Percentiles rank a stretch among this genome's conserved stretches.
Evolutionary conservation across 2,797 vertebrate species (phyloP).

Genomic region (Enteromius unitaeniatus): DNA sequence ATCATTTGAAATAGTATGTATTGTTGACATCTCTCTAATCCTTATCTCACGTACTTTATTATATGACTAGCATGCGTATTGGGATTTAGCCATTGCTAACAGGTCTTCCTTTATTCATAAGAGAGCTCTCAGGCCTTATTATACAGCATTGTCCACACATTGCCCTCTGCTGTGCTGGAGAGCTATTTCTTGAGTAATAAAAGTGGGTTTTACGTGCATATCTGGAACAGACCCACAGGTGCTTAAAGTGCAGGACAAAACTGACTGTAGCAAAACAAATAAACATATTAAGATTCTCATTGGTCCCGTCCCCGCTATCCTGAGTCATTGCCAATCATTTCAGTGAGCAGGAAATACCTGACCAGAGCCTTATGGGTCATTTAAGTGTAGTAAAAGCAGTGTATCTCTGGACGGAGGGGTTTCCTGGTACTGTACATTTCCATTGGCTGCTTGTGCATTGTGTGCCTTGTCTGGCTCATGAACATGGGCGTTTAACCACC

Average conservation of each 20-base stretch:
- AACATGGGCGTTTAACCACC: conserved; percentile 47
- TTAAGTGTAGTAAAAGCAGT: conserved; percentile 42
- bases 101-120: conserved; percentile 43
- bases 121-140: conserved; percentile 45
- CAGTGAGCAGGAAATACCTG: conserved; percentile 34
- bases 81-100: conserved; percentile 21
- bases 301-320: conserved; percentile 33
- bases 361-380: conserved; percentile 39
- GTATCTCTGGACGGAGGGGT: conserved; percentile 14
- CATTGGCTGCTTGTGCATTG: conserved; percentile 55
- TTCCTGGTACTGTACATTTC: conserved; percentile 41
- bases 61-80: neutral
- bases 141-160: conserved; percentile 39
- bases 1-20: neutral
- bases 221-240: conserved; percentile 58
- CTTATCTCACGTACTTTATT: neutral
- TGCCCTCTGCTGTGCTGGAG: conserved; percentile 50
- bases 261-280: conserved; percentile 59
- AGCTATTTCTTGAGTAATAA: conserved; percentile 56
- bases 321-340: conserved; percentile 30
- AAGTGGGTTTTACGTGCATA: conserved; percentile 56
- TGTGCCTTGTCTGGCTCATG: conserved; percentile 55
- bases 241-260: conserved; percentile 59
- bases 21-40: conserved; percentile 7
- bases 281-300: conserved; percentile 48